Base-by-base conservation (phyloP, 30 jellyfish, hydroid and myxozoan species). In the Aurelia sp. region DNA sequence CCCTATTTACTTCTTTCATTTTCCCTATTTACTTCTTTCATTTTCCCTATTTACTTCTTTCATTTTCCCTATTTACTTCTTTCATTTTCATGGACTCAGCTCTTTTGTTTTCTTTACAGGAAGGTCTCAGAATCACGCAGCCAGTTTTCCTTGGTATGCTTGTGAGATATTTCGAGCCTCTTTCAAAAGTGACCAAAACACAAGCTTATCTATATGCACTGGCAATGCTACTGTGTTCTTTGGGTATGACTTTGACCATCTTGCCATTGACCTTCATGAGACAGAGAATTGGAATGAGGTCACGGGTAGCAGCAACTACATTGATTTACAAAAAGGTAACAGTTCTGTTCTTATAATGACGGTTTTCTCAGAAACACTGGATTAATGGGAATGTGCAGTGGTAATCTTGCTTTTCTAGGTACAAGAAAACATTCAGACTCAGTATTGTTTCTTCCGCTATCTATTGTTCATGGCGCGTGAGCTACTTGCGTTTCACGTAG, bases 111-210 rank as follows among this genome's bases (percentile, higher is more conserved):
- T 19, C 67, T 48, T 38, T 72, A 13, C 64, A 91, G 98, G 98
- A 91, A 58, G 91, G 85, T 8, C 82, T 86, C 47, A 88, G 92
- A 27, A 74, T 91, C 17, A 70, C 70, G 12, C 98, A 85, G 84
- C 98, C 98, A 9, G 68, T 91, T 21, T 80, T 91, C 47, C 91
- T 91, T 60, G 98, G 98, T 5, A 19, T 85, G 83, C 73, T 91
- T 50, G 84, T 91, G 22, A 35, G 89, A 44, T 91, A 77, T 81
- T 91, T 91, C 75, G 90, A 76, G 76, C 85, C 85, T 8, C 35
- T 53, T 19, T 70, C 93, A 13, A 35, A 74, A 4, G 74, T 69
- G 30, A 68, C 92, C 59, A 78, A 40, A 63, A 63, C 88, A 4
- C 61, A 85, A 33, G 98, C 98, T 4, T 91, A 85, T 79, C 57